Evolutionary conservation across 1,140 invertebrate genomes (phyloP), one percentile per base, ranked within the genome.

Genomic region (Drosophila nannoptera): DNA sequence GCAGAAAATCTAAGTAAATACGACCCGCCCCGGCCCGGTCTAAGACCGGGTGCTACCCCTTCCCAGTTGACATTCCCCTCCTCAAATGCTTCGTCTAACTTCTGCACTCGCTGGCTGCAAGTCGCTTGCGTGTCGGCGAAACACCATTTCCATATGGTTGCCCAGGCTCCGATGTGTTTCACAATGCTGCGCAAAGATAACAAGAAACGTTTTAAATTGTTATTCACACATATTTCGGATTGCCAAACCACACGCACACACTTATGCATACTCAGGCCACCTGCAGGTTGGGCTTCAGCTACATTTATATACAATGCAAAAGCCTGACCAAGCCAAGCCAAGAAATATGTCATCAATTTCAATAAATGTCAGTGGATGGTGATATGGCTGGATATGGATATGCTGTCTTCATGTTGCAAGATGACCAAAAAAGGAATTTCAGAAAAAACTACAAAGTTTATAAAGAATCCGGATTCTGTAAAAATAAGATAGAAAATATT

Each of bases 31-130:
- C 49, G 31, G 48, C 59, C 33, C 35, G 12, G 35, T 29, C 53
- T 29, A 8, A 36, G 55, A 22, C 46, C 8, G 45, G 43, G 32
- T 42, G 38, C 65, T 54, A 58, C 75, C 77, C 75, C 64, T 58
- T 45, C 16, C 64, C 69, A 72, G 67, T 73, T 84, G 80, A 86
- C 80, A 84, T 84, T 86, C 81, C 76, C 22, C 22, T 59, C 36
- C 68, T 58, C 46, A 32, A 53, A 36, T 52, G 32, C 45, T 50
- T 42, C 43, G 53, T 59, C 42, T 46, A 33, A 38, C 7, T 36
- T 58, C 5, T 11, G 11, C 22, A 22, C 22, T 22, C 22, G 22
- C 43, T 46, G 9, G 48, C 40, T 52, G 68, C 68, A 50, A 31
- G 49, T 53, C 29, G 60, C 49, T 71, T 78, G 78, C 78, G 73